Base-by-base conservation (phyloP, 2,113 vertebrate genomes). In the Lagopus leucura region DNA sequence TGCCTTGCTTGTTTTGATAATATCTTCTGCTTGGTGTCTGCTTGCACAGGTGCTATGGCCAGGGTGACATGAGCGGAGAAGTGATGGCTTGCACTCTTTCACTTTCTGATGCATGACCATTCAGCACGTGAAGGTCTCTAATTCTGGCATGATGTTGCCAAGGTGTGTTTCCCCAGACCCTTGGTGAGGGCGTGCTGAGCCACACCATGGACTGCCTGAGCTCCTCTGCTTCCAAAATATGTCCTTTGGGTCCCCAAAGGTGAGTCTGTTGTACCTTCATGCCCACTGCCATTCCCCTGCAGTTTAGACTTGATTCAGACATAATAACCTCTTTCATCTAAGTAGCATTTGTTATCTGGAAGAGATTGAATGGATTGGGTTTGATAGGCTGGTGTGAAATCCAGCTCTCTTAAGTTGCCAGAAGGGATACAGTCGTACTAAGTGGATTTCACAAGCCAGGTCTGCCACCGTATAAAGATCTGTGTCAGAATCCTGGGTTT, bases 41-140 rank as follows among this genome's bases (percentile, higher is more conserved):
- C 13, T 45, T 30, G 55, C 18, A 58, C 32, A 58, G 30, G 13
- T 55, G 14, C 34, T 24, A 40, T 38, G 54, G 67, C 43, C 30
- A 28, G 12, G 17, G 15, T 22, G 17, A 25, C 1, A 0, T 11
- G n/a, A 65, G 27, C 3, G 19, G 13, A 8, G 5, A 48, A 25
- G 16, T 63, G 52, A 21, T 69, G 36, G 15, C 66, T 52, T 45
- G 32, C 11, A 27, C 28, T 65, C 16, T 3, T 72, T 64, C 30
- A 10, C 2, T 70, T 77, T 78, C n/a, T 66, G 15, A 15, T 14
- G 8, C 5, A 1, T 36, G 32, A 1, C 27, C 25, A 4, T 48
- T 18, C 7, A 10, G 40, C 43, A 11, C 79, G 8, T 1, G 19
- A 3, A 67, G 45, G 12, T 27, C 32, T 27, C 32, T 34, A 8